Base-by-base conservation (phyloP, 1,140 invertebrate species). In the Pomacea maculata region DNA sequence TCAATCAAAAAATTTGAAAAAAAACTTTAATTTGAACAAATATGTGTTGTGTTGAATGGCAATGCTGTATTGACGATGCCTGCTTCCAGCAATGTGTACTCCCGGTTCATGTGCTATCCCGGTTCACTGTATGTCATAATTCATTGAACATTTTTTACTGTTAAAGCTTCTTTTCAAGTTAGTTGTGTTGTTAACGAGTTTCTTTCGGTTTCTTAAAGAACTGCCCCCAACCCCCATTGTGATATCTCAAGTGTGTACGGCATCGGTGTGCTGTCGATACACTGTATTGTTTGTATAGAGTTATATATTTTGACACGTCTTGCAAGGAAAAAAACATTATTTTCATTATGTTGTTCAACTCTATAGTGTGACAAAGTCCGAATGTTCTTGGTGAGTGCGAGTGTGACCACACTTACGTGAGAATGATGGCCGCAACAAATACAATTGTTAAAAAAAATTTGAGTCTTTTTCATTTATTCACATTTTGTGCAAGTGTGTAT, bases 301-400 rank as follows among this genome's bases (percentile, higher is more conserved):
- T 75, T 75, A 45, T 75, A 75, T 75, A 75, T 75, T 75, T 75
- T 75, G 73, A 57, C 73, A 75, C 73, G 54, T 75, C 73, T 75
- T 75, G 17, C 45, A 55, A 75, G 54, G 71, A 57, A 54, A 54
- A 25, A 55, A n/a, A 75, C 45, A 57, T 12, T 75, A 75, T 75
- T 75, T 75, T 75, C 73, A 75, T 55, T 52, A 57, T 57, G 73
- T 75, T 75, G 73, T 75, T 54, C 54, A 75, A 57, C 73, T 55
- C 29, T 75, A 14, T 15, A 52, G 54, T 75, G 73, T n/a, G 45
- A 57, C 54, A 54, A 75, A 75, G 57, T 57, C 54, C 25, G 52
- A 11, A 11, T 75, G 45, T 75, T 75, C n/a, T 55, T 75, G 73
- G 45, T 75, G 73, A n/a, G 17, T 57, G 57, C 10, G 54, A 75